Percentiles rank a stretch among this genome's conserved stretches.
Conservation (phyloP, 1,140 invertebrate species). For the Diorhabda sublineata region DNA sequence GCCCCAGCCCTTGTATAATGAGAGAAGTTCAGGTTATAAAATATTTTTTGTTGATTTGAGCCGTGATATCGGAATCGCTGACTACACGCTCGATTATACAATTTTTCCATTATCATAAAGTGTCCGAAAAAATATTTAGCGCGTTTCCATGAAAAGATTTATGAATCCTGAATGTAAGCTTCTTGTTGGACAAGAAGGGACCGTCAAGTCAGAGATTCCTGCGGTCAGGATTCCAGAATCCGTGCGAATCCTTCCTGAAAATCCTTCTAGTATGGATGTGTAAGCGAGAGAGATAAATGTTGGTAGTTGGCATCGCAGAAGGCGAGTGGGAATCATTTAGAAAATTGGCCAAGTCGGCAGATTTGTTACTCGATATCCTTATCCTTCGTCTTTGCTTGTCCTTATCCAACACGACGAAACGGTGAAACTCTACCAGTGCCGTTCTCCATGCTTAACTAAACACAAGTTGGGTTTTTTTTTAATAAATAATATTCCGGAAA, state of each 20-base stretch:
- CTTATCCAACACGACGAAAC: not conserved
- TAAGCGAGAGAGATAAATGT: slow-evolving; percentile 16
- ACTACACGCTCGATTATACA: no score
- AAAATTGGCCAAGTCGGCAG: slow-evolving; percentile 15
- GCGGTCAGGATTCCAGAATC: not conserved
- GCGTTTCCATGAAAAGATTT: not conserved
- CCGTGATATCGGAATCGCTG: no score
- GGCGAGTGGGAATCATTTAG: slow-evolving; percentile 13
- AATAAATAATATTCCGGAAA: no score
- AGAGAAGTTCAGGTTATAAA: no score
- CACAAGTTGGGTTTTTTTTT: no score
- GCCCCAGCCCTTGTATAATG: no score
- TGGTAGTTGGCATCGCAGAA: slow-evolving; percentile 7
- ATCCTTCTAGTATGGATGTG: not conserved
- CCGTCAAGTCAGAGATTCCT: not conserved
- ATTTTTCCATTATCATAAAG: no score
- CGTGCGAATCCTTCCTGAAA: slow-evolving; percentile 1
- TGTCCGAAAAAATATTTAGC: no score
- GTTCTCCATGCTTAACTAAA: no score
- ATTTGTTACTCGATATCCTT: slow-evolving; percentile 15
- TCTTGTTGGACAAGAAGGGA: not conserved
- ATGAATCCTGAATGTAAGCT: not conserved
- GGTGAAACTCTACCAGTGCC: no score
- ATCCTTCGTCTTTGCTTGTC: not conserved
- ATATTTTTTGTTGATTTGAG: no score